Evolutionary conservation across 2,113 vertebrate species (phyloP), one percentile per base, ranked within the genome.

Genomic region (Istiophorus platypterus): DNA sequence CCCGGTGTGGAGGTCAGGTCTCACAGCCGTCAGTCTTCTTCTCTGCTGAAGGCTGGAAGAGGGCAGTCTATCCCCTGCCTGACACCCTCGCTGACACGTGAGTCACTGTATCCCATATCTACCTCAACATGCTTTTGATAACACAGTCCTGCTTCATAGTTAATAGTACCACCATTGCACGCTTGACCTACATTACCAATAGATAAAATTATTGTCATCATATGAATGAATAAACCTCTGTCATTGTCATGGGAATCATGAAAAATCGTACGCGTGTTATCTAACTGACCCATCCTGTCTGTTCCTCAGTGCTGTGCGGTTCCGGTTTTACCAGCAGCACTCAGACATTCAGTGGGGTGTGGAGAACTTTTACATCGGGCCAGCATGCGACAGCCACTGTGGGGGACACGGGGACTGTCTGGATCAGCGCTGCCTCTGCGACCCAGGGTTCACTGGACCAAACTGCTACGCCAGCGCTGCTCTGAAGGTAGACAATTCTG

Each of bases 21-120:
- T 98, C 98, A 2, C 98, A 98, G 92, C 97, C 98, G 0, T 99
- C 98, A 52, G 97, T 98, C 70, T 99, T 99, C 94, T 99, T 99
- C 90, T 95, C 98, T 18, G 95, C 97, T 11, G 96, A 96, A 66
- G 95, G 95, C 49, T 99, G 98, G 98, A 99, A 98, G 91, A 95
- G 98, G 77, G 95, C 96, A 10, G 96, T 97, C 64, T 99, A 98
- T 82, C 93, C 94, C 0, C 93, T 99, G 45, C 96, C 96, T 52
- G 97, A 97, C 94, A 97, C 94, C 87, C 94, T 99, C 39, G 88
- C 97, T 76, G 96, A 98, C 94, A 97, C 95, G 98, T 99, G 95
- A 86, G 89, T 85, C 1, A 10, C 26, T n/a, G 31, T 14, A 2
- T 31, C 41, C 71, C 14, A 45, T 13, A 0, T 74, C 13, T 39